Percentiles rank a stretch among this genome's conserved stretches.
Conservation (phyloP, 2,888 invertebrate species). For the Nymphalis urticae region DNA sequence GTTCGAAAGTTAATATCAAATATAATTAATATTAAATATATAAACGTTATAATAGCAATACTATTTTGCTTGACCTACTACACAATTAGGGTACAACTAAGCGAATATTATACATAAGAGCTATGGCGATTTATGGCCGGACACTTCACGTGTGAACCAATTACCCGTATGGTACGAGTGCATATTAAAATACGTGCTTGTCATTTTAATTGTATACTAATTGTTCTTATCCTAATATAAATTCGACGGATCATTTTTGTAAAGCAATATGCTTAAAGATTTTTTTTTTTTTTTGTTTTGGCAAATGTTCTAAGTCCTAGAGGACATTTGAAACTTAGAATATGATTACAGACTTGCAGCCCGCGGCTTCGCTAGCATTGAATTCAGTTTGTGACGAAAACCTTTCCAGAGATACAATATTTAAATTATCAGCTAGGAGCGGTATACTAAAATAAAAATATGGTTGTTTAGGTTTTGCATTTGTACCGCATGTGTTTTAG, state of each 20-base stretch:
- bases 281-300: too few relatives aligned
- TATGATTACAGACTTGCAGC: too few relatives aligned
- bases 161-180: slow-evolving; percentile 8
- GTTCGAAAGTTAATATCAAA: neutral
- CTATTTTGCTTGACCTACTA: slow-evolving; percentile 15
- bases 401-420: too few relatives aligned
- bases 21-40: neutral
- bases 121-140: slow-evolving; percentile 14
- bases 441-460: too few relatives aligned
- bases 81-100: slow-evolving; percentile 8
- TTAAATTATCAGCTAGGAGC: too few relatives aligned
- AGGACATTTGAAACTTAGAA: too few relatives aligned
- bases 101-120: slow-evolving; percentile 11
- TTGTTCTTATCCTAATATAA: slow-evolving; percentile 18
- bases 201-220: slow-evolving; percentile 26
- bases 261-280: too few relatives aligned
- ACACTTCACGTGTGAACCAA: slow-evolving; percentile 19
- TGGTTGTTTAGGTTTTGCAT: too few relatives aligned
- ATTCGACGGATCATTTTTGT: neutral
- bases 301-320: too few relatives aligned
- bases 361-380: too few relatives aligned
- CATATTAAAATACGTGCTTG: slow-evolving; percentile 12
- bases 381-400: too few relatives aligned
- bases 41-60: slow-evolving; percentile 1
- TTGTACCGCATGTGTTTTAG: too few relatives aligned